phyloP scores from a whole-genome alignment of 2,888 invertebrate genomes.

The Stenurella melanura region DNA sequence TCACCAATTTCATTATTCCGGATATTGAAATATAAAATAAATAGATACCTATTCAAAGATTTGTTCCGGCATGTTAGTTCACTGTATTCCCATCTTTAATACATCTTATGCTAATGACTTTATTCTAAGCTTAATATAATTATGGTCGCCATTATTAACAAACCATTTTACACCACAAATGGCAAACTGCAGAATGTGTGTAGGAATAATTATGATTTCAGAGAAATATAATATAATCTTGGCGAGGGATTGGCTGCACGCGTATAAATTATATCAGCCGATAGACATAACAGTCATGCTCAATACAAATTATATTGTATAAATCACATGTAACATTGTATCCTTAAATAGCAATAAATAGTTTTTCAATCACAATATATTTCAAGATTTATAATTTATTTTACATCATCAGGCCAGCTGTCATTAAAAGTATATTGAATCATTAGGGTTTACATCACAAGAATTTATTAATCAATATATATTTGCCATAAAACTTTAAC shows the following conservation, averaged over 20 bases:
- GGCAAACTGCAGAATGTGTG: conserved; percentile 22
- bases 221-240: conserved; percentile 37
- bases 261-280: conserved; percentile 32
- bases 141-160: not conserved
- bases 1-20: no score
- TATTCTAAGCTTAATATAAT: not conserved
- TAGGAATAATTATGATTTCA: conserved; percentile 32
- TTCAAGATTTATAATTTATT: conserved; percentile 34
- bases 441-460: conserved; percentile 40
- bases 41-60: no score
- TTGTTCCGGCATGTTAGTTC: no score
- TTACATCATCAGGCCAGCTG: conserved; percentile 22
- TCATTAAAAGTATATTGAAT: conserved; percentile 28
- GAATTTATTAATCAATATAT: conserved; percentile 51
- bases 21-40: no score
- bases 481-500: conserved; percentile 47
- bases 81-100: no score
- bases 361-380: conserved; percentile 32
- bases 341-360: conserved; percentile 34
- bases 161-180: conserved; percentile 1
- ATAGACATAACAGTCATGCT: conserved; percentile 33
- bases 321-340: conserved; percentile 33
- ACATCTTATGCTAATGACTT: not conserved
- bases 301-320: conserved; percentile 32
- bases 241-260: conserved; percentile 29